These are phyloP conservation scores for Coptodon bakossiorum DNA, from an alignment of 2,113 vertebrate species.

Conservation along the genomic window DNA sequence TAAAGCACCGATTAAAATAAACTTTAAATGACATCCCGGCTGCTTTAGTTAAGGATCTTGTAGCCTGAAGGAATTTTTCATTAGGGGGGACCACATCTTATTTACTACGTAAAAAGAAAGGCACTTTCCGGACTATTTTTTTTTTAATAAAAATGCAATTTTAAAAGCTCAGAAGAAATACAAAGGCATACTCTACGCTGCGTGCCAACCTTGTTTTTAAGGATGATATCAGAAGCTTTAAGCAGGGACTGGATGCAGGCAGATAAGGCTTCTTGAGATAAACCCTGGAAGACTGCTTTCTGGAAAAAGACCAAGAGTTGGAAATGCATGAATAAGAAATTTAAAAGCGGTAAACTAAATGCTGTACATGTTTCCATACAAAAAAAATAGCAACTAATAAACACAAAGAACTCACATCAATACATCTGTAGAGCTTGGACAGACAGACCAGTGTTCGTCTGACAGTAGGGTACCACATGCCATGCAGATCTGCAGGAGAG, in stretches of 20 bases:
- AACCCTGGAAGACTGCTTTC: slow-evolving; percentile 96
- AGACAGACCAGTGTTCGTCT: slow-evolving; percentile 94
- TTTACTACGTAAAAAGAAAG: not conserved
- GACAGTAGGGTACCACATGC: slow-evolving; percentile 99
- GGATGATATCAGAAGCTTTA: slow-evolving; percentile 88
- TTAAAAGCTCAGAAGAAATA: not conserved
- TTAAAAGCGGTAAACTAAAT: not conserved
- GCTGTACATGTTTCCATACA: not conserved
- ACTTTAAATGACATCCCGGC: slow-evolving; percentile 31
- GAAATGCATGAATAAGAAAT: not conserved
- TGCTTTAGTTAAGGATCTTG: slow-evolving; percentile 18
- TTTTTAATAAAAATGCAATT: not conserved
- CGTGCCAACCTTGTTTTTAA: slow-evolving; percentile 91
- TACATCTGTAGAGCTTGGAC: slow-evolving; percentile 97
- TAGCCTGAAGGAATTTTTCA: not conserved
- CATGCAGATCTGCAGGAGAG: slow-evolving; percentile 96
- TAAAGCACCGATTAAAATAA: slow-evolving; percentile 37
- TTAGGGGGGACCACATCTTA: not conserved
- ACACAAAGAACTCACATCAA: slow-evolving; percentile 80
- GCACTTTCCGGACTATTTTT: not conserved
- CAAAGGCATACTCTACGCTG: not conserved
- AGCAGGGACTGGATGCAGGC: slow-evolving; percentile 94
- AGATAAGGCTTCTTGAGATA: slow-evolving; percentile 96
- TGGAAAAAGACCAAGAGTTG: slow-evolving; percentile 60
- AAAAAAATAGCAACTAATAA: not conserved